Base-by-base conservation (phyloP, 2,888 invertebrate genomes). In the Andricus curvator region DNA sequence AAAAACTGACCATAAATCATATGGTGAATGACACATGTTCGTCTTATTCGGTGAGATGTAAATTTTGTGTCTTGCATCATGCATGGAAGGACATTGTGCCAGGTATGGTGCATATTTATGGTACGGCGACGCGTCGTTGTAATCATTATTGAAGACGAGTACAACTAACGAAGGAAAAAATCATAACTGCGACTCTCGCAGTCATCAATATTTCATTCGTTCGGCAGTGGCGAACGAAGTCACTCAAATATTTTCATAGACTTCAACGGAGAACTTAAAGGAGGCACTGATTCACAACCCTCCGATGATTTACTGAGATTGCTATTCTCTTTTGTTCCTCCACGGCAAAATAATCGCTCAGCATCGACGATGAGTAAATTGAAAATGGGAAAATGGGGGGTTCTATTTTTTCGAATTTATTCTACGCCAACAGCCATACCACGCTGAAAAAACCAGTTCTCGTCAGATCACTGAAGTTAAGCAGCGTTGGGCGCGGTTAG, bases 61-160 rank as follows among this genome's bases (percentile, higher is more conserved):
- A 37, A 37, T 37, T 37, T 8, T 37, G 37, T 37, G 51, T 29
- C 17, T 70, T 33, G 51, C 56, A 56, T 51, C 37, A 67, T 67
- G n/a, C 37, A 41, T 37, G 41, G 29, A 70, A 70, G 70, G 70
- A 70, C 70, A 70, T 70, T 56, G 37, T 37, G 37, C 37, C 56
- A 74, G n/a, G 74, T 74, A 56, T 74, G 85, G 83, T 86, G 86
- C 86, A 88, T 88, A 86, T 88, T 87, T 87, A 87, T 87, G 84
- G 78, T 62, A 74, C 74, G 82, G 74, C 83, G 78, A 83, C 83
- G 81, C 85, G 77, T 82, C 83, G 80, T 84, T 83, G 84, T 85
- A 83, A 85, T 85, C 82, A 81, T 81, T 78, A 80, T 83, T 84
- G 81, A 41, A 41, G 48, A 48, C 85, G 86, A 83, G 86, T 85